Percentiles rank a stretch among this genome's conserved stretches.
phyloP scores from a whole-genome alignment of 2,888 invertebrate genomes.

The Muschampia plurimacula region DNA sequence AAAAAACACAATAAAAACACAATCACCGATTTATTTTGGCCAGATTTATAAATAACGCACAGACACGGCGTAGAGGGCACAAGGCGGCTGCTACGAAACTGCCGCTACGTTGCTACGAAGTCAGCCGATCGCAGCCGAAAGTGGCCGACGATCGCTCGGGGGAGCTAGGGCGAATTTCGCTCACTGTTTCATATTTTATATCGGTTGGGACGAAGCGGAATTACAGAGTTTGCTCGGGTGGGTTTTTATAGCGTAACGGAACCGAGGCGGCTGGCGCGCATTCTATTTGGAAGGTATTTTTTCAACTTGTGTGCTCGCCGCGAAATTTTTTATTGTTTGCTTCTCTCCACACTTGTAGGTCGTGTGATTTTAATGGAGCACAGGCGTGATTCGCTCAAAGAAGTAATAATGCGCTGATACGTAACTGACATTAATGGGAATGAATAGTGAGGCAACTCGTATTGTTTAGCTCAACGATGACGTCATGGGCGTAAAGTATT shows the following conservation, averaged over 20 bases:
- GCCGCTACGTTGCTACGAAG: constrained; percentile 78
- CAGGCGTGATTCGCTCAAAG: constrained; percentile 56
- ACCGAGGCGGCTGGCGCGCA: constrained; percentile 67
- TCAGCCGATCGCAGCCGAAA: constrained; percentile 63
- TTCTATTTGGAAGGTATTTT: constrained; percentile 76
- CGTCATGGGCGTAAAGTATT: constrained; percentile 36
- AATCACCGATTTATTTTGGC: constrained; percentile 64
- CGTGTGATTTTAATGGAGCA: constrained; percentile 74
- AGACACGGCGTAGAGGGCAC: constrained; percentile 57
- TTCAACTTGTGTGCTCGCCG: constrained; percentile 62
- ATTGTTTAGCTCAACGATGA: constrained; percentile 33
- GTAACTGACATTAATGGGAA: constrained; percentile 42
- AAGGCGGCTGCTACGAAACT: constrained; percentile 68
- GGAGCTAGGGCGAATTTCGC: constrained; percentile 71
- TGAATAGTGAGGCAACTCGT: constrained; percentile 40
- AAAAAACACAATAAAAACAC: constrained; percentile 63
- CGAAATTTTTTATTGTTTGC: constrained; percentile 76
- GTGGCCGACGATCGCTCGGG: constrained; percentile 56
- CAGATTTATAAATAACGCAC: constrained; percentile 45
- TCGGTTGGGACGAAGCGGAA: constrained; percentile 76
- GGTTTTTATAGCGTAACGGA: constrained; percentile 77
- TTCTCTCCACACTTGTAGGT: constrained; percentile 64
- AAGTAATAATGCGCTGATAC: constrained; percentile 55
- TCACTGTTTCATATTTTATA: constrained; percentile 85
- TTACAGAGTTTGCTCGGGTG: constrained; percentile 82